phyloP scores from a whole-genome alignment of 2,888 invertebrate genomes.

The Eupithecia inturbata region DNA sequence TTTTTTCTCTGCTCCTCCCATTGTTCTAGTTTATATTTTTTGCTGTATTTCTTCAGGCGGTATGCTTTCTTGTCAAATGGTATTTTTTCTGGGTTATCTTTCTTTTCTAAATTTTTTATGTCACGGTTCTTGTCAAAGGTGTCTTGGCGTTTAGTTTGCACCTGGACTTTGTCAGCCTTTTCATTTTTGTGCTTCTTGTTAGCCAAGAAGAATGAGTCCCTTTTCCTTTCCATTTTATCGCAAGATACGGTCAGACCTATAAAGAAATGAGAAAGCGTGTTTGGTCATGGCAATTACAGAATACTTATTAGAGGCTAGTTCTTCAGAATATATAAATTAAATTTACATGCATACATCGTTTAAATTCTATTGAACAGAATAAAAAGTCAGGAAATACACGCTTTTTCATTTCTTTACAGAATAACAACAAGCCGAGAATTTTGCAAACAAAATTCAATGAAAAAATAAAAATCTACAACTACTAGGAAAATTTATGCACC shows the following conservation, averaged over 20 bases:
- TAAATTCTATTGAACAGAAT: conserved; percentile 17
- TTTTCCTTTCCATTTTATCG: conserved; percentile 68
- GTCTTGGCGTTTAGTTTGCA: conserved; percentile 56
- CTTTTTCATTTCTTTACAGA: conserved; percentile 66
- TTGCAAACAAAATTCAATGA: neutral
- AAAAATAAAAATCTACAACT: neutral
- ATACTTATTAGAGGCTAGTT: conserved; percentile 16
- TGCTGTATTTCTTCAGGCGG: conserved; percentile 87
- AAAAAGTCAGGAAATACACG: conserved; percentile 57
- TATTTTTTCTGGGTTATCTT: conserved; percentile 71
- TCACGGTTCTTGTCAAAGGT: conserved; percentile 62
- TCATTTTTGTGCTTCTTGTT: conserved; percentile 56
- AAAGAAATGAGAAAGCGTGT: conserved; percentile 82
- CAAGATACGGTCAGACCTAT: conserved; percentile 66
- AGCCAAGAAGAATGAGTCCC: conserved; percentile 66
- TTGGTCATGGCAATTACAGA: conserved; percentile 59
- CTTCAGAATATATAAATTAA: conserved; percentile 8
- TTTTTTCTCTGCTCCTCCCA: conserved; percentile 88
- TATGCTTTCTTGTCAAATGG: conserved; percentile 88
- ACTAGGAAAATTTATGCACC: neutral
- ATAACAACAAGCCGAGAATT: neutral
- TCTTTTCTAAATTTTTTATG: conserved; percentile 26
- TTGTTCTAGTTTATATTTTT: conserved; percentile 87
- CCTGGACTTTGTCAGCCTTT: conserved; percentile 28
- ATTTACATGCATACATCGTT: conserved; percentile 22